Conservation (phyloP, 1,140 invertebrate species). For the Cotesia typhae region DNA sequence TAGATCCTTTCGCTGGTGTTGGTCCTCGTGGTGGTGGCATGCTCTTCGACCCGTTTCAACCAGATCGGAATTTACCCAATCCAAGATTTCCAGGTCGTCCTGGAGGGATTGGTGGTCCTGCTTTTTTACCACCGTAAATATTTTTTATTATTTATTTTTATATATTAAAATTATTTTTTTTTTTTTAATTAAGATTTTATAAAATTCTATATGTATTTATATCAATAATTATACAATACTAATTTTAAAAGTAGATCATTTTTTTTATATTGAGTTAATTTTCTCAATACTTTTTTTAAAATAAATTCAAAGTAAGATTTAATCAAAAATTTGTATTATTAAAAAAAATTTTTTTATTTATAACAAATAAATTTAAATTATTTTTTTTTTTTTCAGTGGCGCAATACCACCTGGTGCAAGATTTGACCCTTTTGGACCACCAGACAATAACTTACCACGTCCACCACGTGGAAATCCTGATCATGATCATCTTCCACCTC, state of each 20-base stretch:
- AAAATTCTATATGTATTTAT: too few relatives aligned
- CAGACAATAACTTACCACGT: slow-evolving; percentile 60
- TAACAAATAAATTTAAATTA: slow-evolving; percentile 14
- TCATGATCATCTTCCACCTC: slow-evolving; percentile 79
- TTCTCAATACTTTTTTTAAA: too few relatives aligned
- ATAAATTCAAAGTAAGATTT: too few relatives aligned
- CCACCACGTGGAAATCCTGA: slow-evolving; percentile 67
- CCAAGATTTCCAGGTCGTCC: slow-evolving; percentile 47
- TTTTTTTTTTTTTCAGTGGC: slow-evolving; percentile 65
- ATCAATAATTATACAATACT: too few relatives aligned
- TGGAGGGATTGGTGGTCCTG: slow-evolving; percentile 67
- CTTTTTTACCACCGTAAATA: slow-evolving; percentile 67
- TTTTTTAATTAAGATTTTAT: too few relatives aligned
- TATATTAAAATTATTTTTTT: too few relatives aligned
- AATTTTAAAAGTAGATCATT: too few relatives aligned
- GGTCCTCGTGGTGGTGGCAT: slow-evolving; percentile 68
- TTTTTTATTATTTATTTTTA: slow-evolving; percentile 25
- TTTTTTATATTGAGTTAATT: too few relatives aligned
- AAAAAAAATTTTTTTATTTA: too few relatives aligned
- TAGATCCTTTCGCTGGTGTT: slow-evolving; percentile 75
- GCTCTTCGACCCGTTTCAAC: slow-evolving; percentile 75
- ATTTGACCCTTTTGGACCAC: slow-evolving; percentile 84
- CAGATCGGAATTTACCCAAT: slow-evolving; percentile 21
- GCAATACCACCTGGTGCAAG: slow-evolving; percentile 79
- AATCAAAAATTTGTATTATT: too few relatives aligned